Percentiles rank a stretch among this genome's conserved stretches.
Conservation (phyloP, 2,113 vertebrate species). For the Tauraco erythrolophus region DNA sequence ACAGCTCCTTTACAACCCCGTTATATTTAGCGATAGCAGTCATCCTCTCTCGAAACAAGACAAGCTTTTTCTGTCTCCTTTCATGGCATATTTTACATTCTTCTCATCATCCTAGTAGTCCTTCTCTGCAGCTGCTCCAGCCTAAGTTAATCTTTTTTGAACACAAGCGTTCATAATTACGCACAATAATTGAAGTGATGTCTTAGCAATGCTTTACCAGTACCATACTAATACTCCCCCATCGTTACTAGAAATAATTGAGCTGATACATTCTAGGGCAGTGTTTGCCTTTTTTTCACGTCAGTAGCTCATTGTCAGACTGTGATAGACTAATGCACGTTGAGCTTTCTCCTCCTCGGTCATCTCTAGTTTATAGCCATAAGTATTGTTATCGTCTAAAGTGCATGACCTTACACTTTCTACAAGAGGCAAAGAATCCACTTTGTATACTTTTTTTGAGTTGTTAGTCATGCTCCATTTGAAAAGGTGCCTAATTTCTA, state of each 20-base stretch:
- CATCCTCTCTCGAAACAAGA: constrained; percentile 7
- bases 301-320: not conserved
- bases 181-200: constrained; percentile 41
- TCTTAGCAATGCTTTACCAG: constrained; percentile 43
- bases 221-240: not conserved
- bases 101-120: constrained; percentile 39
- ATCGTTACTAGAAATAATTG: constrained; percentile 15
- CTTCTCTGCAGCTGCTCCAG: constrained; percentile 52
- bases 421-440: not conserved
- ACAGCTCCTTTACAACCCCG: not conserved
- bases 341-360: not conserved
- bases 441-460: not conserved
- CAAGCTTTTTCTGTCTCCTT: constrained; percentile 17
- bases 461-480: not conserved
- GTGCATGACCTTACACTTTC: not conserved
- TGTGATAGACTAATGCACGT: not conserved
- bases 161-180: constrained; percentile 38
- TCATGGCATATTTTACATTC: constrained; percentile 43
- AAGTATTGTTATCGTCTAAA: constrained; percentile 3
- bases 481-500: not conserved
- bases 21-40: constrained; percentile 29
- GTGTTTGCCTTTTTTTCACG: constrained; percentile 31
- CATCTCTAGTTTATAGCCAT: not conserved
- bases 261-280: not conserved
- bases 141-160: constrained; percentile 57